Percentiles rank a stretch among this genome's conserved stretches.
phyloP scores from a whole-genome alignment of 2,888 invertebrate species.

The Perizoma flavofasciatum region DNA sequence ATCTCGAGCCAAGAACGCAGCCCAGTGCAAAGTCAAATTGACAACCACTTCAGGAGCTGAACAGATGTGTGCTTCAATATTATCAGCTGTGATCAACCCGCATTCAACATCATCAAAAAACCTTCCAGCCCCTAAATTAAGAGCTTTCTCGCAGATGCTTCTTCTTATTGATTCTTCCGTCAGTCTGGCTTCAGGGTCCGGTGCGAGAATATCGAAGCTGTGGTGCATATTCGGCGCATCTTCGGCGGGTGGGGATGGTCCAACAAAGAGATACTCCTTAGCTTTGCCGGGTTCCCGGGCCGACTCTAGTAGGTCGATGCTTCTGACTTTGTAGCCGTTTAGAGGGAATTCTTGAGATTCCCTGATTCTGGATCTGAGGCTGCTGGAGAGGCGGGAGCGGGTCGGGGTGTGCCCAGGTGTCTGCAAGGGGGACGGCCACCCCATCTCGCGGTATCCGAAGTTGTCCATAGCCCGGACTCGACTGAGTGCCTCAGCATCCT shows the following conservation, averaged over 20 bases:
- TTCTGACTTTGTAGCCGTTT: conserved; percentile 68
- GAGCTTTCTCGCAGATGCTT: conserved; percentile 88
- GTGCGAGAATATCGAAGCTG: conserved; percentile 88
- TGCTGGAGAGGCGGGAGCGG: conserved; percentile 64
- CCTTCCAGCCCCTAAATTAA: conserved; percentile 85
- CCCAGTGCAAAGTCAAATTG: conserved; percentile 89
- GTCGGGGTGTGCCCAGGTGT: conserved; percentile 61
- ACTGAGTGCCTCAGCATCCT: conserved; percentile 54
- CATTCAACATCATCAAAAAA: conserved; percentile 90
- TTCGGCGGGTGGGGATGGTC: conserved; percentile 91
- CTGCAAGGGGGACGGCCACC: conserved; percentile 72
- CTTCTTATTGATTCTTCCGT: conserved; percentile 88
- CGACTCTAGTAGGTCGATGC: conserved; percentile 84
- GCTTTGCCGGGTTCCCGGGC: conserved; percentile 82
- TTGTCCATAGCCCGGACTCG: conserved; percentile 81
- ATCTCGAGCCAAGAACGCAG: conserved; percentile 88
- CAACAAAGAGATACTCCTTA: conserved; percentile 90
- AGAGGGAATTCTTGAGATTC: conserved; percentile 84
- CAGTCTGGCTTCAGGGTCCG: conserved; percentile 87
- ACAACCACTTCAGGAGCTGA: conserved; percentile 87
- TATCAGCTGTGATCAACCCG: conserved; percentile 85
- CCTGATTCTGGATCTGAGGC: conserved; percentile 70
- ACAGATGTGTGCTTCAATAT: conserved; percentile 82
- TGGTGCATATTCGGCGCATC: conserved; percentile 91
- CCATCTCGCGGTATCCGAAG: conserved; percentile 86